phyloP scores from a whole-genome alignment of 2,797 vertebrate species.

The Pteropus rufus region DNA sequence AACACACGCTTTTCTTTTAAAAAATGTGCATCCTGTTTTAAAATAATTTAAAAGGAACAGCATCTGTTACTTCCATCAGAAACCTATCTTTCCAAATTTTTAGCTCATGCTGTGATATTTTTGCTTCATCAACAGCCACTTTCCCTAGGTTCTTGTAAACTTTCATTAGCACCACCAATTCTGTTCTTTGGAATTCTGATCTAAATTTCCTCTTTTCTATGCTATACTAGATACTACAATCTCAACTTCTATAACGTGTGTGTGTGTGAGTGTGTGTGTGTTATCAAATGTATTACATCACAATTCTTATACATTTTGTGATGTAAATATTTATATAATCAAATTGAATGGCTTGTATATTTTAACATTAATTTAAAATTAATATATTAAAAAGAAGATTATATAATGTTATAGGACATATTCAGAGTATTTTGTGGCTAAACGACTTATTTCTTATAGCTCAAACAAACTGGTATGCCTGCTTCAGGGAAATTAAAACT shows the following conservation, averaged over 20 bases:
- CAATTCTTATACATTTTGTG: background rate
- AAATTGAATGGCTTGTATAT: background rate
- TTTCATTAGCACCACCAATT: slow-evolving; percentile 11
- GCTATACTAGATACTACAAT: background rate
- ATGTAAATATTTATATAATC: background rate
- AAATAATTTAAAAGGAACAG: slow-evolving; percentile 73
- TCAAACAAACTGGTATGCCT: background rate
- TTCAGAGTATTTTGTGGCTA: background rate
- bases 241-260: background rate
- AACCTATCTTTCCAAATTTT: slow-evolving; percentile 64
- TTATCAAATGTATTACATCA: background rate
- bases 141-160: slow-evolving; percentile 23
- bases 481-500: background rate
- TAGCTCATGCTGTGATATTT: slow-evolving; percentile 17
- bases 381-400: background rate
- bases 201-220: background rate
- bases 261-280: background rate
- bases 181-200: background rate
- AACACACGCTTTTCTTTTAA: slow-evolving; percentile 28
- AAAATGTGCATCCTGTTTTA: slow-evolving; percentile 58
- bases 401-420: background rate
- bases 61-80: slow-evolving; percentile 67
- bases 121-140: slow-evolving; percentile 22
- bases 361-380: slow-evolving; percentile 35
- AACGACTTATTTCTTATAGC: background rate